Percentiles rank a stretch among this genome's conserved stretches.
phyloP scores from a whole-genome alignment of 1,140 invertebrate genomes.

The Polypedilum pembai region DNA sequence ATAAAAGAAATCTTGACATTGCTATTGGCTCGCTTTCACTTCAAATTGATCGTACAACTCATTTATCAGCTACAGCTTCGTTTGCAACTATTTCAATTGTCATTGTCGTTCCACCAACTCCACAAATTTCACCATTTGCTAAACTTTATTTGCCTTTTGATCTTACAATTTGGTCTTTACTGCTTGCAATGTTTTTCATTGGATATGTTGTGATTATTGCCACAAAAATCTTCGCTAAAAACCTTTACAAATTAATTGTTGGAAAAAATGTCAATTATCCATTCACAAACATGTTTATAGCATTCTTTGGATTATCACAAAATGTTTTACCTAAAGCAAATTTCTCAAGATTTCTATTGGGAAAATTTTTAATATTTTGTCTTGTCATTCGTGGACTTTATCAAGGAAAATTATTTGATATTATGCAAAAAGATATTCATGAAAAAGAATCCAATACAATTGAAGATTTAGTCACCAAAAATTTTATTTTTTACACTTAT shows the following conservation, averaged over 20 bases:
- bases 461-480: neutral
- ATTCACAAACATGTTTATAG: neutral
- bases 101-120: neutral
- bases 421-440: neutral
- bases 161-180: neutral
- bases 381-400: neutral
- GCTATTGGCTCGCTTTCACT: neutral
- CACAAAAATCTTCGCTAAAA: neutral
- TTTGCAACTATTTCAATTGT: neutral
- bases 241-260: neutral
- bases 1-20: neutral
- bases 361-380: neutral
- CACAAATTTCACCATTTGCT: neutral
- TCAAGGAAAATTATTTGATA: constrained; percentile 15
- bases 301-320: constrained; percentile 15
- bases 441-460: neutral
- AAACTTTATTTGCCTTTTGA: neutral
- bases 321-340: neutral
- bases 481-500: neutral
- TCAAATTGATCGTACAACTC: neutral
- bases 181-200: neutral
- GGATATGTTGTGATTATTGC: neutral
- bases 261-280: neutral
- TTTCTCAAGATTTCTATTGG: neutral
- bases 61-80: neutral